Percentiles rank a stretch among this genome's conserved stretches.
Conservation (phyloP, 2,113 vertebrate genomes). For the Phodopus roborovskii region DNA sequence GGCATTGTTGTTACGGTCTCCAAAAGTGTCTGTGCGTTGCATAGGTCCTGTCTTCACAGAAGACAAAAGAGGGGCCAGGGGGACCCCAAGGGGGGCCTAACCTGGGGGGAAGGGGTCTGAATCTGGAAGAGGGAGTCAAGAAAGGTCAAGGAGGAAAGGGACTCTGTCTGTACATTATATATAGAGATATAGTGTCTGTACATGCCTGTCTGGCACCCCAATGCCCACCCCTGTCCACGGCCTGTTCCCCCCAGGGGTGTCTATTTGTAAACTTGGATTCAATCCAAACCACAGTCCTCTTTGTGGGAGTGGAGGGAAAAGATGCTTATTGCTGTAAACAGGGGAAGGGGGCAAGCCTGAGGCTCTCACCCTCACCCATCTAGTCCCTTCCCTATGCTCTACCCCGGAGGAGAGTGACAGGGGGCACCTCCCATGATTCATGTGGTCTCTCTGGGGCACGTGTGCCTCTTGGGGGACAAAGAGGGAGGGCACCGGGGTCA, state of each 20-base stretch:
- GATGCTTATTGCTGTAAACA: conserved; percentile 84
- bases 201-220: conserved; percentile 75
- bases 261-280: conserved; percentile 80
- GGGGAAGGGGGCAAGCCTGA: conserved; percentile 43
- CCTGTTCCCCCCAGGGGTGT: conserved; percentile 66
- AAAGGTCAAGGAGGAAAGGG: conserved; percentile 56
- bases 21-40: conserved; percentile 92
- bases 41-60: conserved; percentile 92
- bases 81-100: conserved; percentile 55
- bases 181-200: conserved; percentile 81
- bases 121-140: conserved; percentile 63
- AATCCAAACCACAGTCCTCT: conserved; percentile 76
- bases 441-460: conserved; percentile 62
- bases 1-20: conserved; percentile 75
- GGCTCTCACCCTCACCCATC: conserved; percentile 54
- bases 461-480: not conserved
- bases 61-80: conserved; percentile 86
- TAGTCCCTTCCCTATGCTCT: conserved; percentile 69
- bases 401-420: conserved; percentile 47
- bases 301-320: conserved; percentile 53
- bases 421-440: conserved; percentile 10
- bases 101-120: conserved; percentile 70
- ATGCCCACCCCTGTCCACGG: conserved; percentile 68
- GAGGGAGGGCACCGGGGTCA: conserved; percentile 44
- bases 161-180: conserved; percentile 84